Conservation (phyloP, 2,113 vertebrate genomes). For the Progne subis region DNA sequence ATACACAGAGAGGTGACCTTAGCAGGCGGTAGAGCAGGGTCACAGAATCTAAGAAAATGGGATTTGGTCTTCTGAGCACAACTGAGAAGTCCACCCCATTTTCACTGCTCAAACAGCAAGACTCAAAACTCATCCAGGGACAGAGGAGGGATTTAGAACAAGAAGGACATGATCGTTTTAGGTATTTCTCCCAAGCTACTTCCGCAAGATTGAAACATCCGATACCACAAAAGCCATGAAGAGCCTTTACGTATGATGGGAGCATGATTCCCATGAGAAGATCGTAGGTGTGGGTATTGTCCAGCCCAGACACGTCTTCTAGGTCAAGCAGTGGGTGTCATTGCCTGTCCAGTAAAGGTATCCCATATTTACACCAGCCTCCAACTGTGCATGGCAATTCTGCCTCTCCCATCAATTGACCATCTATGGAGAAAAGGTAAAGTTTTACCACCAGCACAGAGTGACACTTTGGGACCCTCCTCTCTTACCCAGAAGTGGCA, state of each 20-base stretch:
- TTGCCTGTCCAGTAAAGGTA: not conserved
- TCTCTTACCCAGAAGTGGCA: not conserved
- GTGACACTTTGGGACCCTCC: not conserved
- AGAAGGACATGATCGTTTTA: not conserved
- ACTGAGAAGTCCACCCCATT: not conserved
- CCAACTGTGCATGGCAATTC: not conserved
- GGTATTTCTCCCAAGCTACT: not conserved
- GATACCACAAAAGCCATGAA: not conserved
- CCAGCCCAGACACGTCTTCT: not conserved
- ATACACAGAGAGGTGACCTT: not conserved
- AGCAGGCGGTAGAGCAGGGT: not conserved
- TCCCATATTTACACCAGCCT: not conserved
- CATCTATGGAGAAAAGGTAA: not conserved
- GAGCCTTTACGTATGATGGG: not conserved
- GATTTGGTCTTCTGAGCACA: not conserved
- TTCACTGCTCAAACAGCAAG: not conserved
- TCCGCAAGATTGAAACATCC: not conserved
- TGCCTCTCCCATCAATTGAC: not conserved
- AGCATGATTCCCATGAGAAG: slow-evolving; percentile 30
- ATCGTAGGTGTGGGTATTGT: not conserved
- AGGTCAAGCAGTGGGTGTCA: not conserved
- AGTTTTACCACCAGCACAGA: not conserved
- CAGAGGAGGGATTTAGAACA: not conserved
- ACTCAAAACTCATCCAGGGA: not conserved
- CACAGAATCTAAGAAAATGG: not conserved